A percentile compares a stretch with the other conserved stretches of the same genome.
These are phyloP conservation scores for Forbesichthys agassizii DNA, from an alignment of 2,113 vertebrate genomes.

Conservation along the genomic window DNA sequence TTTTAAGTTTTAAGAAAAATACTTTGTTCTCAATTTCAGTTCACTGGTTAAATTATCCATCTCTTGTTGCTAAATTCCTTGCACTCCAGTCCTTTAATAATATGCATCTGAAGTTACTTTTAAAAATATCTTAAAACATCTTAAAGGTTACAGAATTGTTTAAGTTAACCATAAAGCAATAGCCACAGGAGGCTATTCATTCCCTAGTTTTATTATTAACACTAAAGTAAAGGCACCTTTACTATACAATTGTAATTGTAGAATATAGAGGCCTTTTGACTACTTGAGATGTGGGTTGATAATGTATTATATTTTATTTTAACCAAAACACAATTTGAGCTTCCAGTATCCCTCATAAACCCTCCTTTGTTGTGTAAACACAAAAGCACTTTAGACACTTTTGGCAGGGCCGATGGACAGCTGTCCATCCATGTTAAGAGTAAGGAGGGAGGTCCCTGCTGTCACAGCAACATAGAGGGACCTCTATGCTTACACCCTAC, in stretches of 20 bases:
- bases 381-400: neutral
- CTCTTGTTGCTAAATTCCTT: slow-evolving; percentile 61
- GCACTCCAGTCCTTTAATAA: slow-evolving; percentile 47
- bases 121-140: slow-evolving; percentile 57
- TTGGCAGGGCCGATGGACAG: slow-evolving; percentile 41
- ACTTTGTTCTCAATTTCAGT: slow-evolving; percentile 53
- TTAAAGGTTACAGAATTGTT: slow-evolving; percentile 57
- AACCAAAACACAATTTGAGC: neutral
- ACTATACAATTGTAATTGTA: slow-evolving; percentile 7
- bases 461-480: slow-evolving; percentile 40
- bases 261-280: slow-evolving; percentile 6
- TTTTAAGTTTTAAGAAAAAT: slow-evolving; percentile 64
- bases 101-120: slow-evolving; percentile 70
- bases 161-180: slow-evolving; percentile 46
- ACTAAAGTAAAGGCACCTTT: neutral
- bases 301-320: slow-evolving; percentile 3
- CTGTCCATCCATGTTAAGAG: slow-evolving; percentile 23
- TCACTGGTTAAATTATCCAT: slow-evolving; percentile 60
- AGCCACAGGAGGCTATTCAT: slow-evolving; percentile 22
- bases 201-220: slow-evolving; percentile 13
- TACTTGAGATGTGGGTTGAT: too few relatives aligned
- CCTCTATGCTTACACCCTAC: slow-evolving; percentile 26
- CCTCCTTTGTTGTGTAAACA: neutral
- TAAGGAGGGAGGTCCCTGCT: slow-evolving; percentile 16
- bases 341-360: neutral